Conservation (phyloP, 2,797 vertebrate genomes). For the Anguilla obscura region DNA sequence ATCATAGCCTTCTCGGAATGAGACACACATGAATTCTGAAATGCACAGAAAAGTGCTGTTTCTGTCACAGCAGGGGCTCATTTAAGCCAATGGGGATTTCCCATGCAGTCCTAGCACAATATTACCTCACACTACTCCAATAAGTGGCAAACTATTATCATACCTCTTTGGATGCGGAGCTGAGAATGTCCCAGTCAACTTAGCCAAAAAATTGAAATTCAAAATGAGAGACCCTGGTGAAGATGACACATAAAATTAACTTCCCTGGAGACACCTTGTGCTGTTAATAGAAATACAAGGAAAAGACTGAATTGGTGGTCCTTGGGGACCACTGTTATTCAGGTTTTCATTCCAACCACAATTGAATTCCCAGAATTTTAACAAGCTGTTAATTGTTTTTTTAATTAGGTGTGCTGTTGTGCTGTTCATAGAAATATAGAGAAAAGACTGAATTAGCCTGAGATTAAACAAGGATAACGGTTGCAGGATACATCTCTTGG, state of each 20-base stretch:
- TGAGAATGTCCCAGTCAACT: not conserved
- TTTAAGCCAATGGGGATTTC: not conserved
- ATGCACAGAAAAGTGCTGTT: not conserved
- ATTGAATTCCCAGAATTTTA: too few relatives aligned
- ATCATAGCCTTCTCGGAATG: not conserved
- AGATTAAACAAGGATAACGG: too few relatives aligned
- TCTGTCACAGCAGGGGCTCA: not conserved
- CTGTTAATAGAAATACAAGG: too few relatives aligned
- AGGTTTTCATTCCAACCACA: too few relatives aligned
- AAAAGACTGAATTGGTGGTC: too few relatives aligned
- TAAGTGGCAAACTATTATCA: not conserved
- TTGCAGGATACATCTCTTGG: too few relatives aligned
- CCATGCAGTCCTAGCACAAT: not conserved
- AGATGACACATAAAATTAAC: not conserved
- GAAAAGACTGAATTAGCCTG: too few relatives aligned
- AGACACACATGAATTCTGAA: not conserved
- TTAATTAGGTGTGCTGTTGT: too few relatives aligned
- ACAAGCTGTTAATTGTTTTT: too few relatives aligned
- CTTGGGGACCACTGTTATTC: too few relatives aligned
- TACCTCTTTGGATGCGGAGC: not conserved
- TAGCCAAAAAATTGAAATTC: not conserved
- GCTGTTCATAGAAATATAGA: too few relatives aligned
- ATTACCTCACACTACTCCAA: not conserved
- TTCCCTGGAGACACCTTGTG: not conserved
- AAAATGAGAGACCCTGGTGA: not conserved